Conservation (phyloP, 1,140 invertebrate genomes). For the Microvelia longipes region DNA sequence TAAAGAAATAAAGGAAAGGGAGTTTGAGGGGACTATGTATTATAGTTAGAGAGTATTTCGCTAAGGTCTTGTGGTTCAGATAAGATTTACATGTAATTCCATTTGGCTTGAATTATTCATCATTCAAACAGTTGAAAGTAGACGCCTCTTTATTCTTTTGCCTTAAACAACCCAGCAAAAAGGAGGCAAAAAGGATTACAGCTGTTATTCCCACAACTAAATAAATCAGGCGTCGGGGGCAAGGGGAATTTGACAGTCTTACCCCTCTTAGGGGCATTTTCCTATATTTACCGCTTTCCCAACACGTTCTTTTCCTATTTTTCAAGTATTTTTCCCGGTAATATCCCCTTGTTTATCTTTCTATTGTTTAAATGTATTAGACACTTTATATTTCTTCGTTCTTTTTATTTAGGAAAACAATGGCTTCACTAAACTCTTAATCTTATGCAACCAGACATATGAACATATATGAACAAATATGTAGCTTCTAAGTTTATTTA, state of each 20-base stretch:
- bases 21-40: too few species aligned
- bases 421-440: too few species aligned
- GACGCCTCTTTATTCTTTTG: too few species aligned
- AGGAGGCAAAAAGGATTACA: neutral
- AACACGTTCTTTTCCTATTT: neutral
- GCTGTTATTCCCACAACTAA: neutral
- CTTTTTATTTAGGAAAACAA: too few species aligned
- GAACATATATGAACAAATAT: too few species aligned
- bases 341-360: too few species aligned
- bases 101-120: neutral
- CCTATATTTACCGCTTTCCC: neutral
- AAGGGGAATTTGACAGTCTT: neutral
- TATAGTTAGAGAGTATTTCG: too few species aligned
- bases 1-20: too few species aligned
- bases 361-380: too few species aligned
- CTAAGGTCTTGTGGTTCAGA: neutral
- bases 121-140: neutral
- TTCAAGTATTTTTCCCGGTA: neutral
- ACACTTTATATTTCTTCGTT: too few species aligned
- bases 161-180: neutral
- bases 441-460: too few species aligned
- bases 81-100: neutral
- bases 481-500: too few species aligned
- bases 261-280: neutral
- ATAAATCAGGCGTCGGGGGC: neutral